Evolutionary conservation across 2,797 vertebrate species (phyloP).

Genomic region (Malurus leucopterus): DNA sequence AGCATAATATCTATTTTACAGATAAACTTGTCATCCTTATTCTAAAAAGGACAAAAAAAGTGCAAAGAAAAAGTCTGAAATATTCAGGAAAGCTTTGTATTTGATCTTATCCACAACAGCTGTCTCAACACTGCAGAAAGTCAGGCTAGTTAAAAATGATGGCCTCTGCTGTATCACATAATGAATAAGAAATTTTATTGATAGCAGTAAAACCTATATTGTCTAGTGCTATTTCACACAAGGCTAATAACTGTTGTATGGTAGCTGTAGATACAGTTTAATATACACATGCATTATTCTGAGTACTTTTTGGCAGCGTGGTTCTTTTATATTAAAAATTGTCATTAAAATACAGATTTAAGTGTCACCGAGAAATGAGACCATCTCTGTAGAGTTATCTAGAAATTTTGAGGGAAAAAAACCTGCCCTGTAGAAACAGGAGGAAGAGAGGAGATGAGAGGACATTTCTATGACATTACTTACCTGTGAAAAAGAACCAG

Average conservation of each 20-base stretch:
- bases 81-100: background rate
- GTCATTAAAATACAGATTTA: background rate
- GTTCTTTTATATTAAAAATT: background rate
- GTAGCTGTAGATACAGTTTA: background rate
- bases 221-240: background rate
- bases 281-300: background rate
- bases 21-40: background rate
- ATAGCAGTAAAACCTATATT: background rate
- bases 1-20: background rate
- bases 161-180: background rate
- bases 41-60: background rate
- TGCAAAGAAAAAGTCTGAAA: background rate
- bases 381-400: background rate
- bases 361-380: background rate
- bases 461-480: background rate
- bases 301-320: background rate
- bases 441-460: background rate
- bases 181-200: background rate
- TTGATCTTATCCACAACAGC: background rate
- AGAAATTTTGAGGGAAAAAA: background rate
- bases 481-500: background rate
- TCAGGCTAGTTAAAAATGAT: background rate
- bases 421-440: background rate
- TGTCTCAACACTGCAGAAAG: background rate
- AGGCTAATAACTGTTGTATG: background rate